phyloP scores from a whole-genome alignment of 2,113 vertebrate species.

The Lamprologus callipterus region DNA sequence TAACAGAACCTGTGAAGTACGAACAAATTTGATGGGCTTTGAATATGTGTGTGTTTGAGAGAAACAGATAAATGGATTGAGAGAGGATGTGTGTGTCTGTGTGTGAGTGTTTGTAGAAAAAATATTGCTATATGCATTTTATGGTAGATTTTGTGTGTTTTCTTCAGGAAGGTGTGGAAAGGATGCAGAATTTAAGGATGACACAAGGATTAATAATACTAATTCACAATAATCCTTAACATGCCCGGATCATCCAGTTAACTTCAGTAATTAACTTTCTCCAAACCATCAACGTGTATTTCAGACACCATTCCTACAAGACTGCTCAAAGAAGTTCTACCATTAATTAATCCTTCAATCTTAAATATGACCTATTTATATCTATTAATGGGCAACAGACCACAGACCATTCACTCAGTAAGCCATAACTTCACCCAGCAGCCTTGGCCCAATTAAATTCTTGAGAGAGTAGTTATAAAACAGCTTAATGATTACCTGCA shows the following conservation, averaged over 20 bases:
- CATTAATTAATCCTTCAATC: neutral
- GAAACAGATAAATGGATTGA: neutral
- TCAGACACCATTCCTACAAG: accelerated
- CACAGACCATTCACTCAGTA: neutral
- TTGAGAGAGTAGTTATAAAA: neutral
- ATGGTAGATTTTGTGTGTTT: neutral
- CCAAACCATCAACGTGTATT: neutral
- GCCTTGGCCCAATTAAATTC: neutral
- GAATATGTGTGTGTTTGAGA: neutral
- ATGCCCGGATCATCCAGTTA: neutral
- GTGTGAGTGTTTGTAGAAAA: neutral
- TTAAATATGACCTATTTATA: neutral
- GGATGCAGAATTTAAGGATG: neutral
- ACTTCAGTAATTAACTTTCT: neutral
- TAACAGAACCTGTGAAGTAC: neutral
- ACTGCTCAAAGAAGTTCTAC: neutral
- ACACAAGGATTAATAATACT: neutral
- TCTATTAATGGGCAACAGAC: neutral
- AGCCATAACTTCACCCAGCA: neutral
- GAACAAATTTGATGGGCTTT: neutral
- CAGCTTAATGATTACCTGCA: neutral
- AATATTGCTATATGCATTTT: neutral
- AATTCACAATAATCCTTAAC: neutral
- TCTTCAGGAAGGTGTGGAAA: neutral
- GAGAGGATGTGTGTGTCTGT: neutral